phyloP scores from a whole-genome alignment of 2,888 invertebrate genomes.

The Megastigmus dorsalis region DNA sequence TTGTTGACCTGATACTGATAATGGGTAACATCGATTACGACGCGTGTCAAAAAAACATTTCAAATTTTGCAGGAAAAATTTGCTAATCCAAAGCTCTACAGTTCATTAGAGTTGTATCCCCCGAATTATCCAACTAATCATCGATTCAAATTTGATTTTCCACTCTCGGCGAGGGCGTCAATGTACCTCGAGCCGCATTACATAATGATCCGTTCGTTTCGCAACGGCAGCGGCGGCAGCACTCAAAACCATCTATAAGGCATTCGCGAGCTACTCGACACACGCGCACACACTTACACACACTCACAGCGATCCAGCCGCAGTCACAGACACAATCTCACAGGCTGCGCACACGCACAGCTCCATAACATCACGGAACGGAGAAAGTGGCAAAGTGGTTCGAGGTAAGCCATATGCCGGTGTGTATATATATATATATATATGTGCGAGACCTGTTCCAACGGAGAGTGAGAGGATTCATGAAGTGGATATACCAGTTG shows the following conservation, averaged over 20 bases:
- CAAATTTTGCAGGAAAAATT: too few species aligned
- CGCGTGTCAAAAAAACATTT: too few species aligned
- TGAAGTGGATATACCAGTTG: slow-evolving; percentile 30
- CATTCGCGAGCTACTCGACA: not conserved
- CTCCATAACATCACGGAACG: slow-evolving; percentile 5
- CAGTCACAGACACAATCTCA: not conserved
- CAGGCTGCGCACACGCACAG: too few species aligned
- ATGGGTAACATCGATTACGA: too few species aligned
- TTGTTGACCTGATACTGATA: too few species aligned
- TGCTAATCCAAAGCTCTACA: too few species aligned
- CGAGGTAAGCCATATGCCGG: too few species aligned
- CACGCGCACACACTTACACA: not conserved
- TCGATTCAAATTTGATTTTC: too few species aligned
- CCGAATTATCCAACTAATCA: too few species aligned
- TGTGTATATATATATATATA: too few species aligned
- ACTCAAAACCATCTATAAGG: slow-evolving; percentile 50
- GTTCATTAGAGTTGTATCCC: too few species aligned
- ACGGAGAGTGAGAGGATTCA: slow-evolving; percentile 46
- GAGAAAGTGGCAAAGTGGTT: slow-evolving; percentile 51
- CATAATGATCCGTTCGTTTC: too few species aligned
- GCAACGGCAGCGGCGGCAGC: slow-evolving; percentile 54
- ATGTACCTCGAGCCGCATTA: slow-evolving; percentile 51
- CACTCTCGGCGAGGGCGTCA: slow-evolving; percentile 49
- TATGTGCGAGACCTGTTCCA: slow-evolving; percentile 38
- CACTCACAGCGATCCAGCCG: not conserved